phyloP scores from a whole-genome alignment of 35 echinoderm and acorn worm species.

The Ophioderma brevispina region DNA sequence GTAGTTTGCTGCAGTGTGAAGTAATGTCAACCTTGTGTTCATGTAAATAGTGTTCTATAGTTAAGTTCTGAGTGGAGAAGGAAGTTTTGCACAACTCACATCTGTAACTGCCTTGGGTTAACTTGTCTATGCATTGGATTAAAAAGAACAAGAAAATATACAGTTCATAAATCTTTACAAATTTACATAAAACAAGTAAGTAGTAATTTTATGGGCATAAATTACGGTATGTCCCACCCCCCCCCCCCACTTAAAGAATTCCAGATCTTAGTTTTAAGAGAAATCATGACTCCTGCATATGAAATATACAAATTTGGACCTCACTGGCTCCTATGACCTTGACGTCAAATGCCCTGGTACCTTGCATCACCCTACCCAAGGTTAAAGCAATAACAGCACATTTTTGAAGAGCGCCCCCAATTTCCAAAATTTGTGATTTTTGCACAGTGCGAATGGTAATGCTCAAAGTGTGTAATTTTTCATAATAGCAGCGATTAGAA shows the following conservation, averaged over 20 bases:
- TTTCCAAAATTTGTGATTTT: too few species aligned
- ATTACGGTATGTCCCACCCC: neutral
- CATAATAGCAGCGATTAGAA: too few species aligned
- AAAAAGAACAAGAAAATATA: neutral
- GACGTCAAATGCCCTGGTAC: too few species aligned
- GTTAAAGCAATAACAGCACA: too few species aligned
- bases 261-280: neutral
- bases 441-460: too few species aligned
- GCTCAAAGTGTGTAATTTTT: too few species aligned
- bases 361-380: too few species aligned
- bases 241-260: too few species aligned
- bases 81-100: conserved; percentile 17
- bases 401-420: too few species aligned
- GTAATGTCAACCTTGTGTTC: neutral
- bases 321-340: too few species aligned
- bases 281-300: too few species aligned
- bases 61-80: neutral
- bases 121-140: conserved; percentile 15
- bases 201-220: neutral
- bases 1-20: neutral
- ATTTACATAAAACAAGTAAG: neutral
- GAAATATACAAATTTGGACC: too few species aligned
- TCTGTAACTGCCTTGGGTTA: neutral
- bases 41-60: neutral
- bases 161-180: neutral